phyloP scores from a whole-genome alignment of 1,140 invertebrate species.

The Bicyclus anynana region DNA sequence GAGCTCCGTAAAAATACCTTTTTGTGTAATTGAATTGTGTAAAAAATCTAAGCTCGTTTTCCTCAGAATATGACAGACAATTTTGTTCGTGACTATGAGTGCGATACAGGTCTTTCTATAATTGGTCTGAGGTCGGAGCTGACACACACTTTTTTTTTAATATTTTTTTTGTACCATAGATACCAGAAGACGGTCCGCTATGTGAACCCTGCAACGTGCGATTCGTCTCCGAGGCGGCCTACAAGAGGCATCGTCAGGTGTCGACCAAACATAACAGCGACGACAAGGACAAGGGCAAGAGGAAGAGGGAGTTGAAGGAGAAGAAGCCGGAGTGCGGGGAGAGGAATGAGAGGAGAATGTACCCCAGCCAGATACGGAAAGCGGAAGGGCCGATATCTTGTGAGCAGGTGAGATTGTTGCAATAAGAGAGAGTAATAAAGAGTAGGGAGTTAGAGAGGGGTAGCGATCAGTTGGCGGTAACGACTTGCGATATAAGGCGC shows the following conservation, averaged over 20 bases:
- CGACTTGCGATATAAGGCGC: too few relatives aligned
- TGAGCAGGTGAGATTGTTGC: constrained; percentile 63
- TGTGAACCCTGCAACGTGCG: constrained; percentile 53
- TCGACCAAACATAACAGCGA: constrained; percentile 46
- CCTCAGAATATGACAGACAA: too few relatives aligned
- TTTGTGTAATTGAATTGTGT: too few relatives aligned
- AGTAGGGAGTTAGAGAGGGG: too few relatives aligned
- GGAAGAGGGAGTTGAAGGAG: background rate
- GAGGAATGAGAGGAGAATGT: constrained; percentile 22
- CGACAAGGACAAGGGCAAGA: constrained; percentile 3
- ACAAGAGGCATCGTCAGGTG: constrained; percentile 51
- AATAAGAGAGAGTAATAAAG: too few relatives aligned
- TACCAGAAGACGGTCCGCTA: constrained; percentile 50
- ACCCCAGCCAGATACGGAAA: constrained; percentile 43
- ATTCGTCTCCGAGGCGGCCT: constrained; percentile 55
- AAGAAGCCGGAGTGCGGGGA: constrained; percentile 8
- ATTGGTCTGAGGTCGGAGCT: too few relatives aligned
- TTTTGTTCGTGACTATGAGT: too few relatives aligned
- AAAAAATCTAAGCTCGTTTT: too few relatives aligned
- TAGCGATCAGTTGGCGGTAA: too few relatives aligned
- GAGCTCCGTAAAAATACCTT: too few relatives aligned
- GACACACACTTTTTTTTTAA: too few relatives aligned
- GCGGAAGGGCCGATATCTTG: constrained; percentile 57
- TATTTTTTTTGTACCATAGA: constrained; percentile 21
- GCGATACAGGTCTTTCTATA: too few relatives aligned